phyloP scores from a whole-genome alignment of 1,140 invertebrate genomes.

The Habropoda laboriosa region DNA sequence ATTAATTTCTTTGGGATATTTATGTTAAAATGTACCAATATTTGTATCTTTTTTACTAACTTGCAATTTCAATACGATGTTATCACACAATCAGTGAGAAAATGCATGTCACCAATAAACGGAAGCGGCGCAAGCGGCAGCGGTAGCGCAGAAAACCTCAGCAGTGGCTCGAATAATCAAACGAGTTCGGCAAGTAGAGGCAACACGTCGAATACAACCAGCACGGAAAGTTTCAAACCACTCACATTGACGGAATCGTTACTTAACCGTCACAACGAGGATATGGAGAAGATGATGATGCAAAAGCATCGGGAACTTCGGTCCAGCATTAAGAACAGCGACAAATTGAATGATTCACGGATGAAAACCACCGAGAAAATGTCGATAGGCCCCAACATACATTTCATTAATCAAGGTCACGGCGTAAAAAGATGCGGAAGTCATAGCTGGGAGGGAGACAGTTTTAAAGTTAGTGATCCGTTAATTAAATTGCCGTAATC shows the following conservation, averaged over 20 bases:
- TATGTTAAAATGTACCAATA: too few relatives aligned
- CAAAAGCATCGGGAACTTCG: conserved; percentile 86
- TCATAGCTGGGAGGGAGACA: conserved; percentile 66
- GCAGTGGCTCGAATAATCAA: conserved; percentile 80
- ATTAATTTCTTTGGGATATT: too few relatives aligned
- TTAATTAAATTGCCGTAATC: background rate
- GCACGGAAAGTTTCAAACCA: conserved; percentile 77
- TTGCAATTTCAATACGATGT: background rate
- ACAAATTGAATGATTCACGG: conserved; percentile 77
- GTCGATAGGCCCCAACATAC: conserved; percentile 11
- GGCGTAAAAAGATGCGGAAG: conserved; percentile 72
- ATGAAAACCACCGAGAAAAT: conserved; percentile 70
- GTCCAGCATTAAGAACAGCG: conserved; percentile 80
- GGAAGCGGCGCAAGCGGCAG: conserved; percentile 82
- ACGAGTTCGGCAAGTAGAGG: conserved; percentile 72
- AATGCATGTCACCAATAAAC: conserved; percentile 80
- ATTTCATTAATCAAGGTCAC: conserved; percentile 53
- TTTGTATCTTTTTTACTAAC: too few relatives aligned
- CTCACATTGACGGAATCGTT: conserved; percentile 86
- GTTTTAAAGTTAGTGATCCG: conserved; percentile 65
- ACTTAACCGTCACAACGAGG: conserved; percentile 87
- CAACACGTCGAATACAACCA: conserved; percentile 63
- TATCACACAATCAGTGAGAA: conserved; percentile 69
- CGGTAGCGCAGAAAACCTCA: conserved; percentile 83
- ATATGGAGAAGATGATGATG: conserved; percentile 90